phyloP scores from a whole-genome alignment of 2,113 vertebrate genomes.

The Salvator merianae region DNA sequence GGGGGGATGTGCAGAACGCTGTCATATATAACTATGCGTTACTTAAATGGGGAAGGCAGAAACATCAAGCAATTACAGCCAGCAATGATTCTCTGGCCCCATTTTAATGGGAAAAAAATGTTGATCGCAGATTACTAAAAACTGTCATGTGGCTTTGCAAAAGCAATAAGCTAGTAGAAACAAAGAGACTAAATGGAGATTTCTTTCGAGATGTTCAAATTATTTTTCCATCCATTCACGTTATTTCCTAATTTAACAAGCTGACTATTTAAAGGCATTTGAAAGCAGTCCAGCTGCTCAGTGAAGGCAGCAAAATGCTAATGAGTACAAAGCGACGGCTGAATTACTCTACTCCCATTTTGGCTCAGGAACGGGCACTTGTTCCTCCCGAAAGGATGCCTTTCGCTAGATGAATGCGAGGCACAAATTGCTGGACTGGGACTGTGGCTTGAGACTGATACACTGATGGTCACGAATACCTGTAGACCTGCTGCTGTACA shows the following conservation, averaged over 20 bases:
- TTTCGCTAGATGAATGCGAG: too few species aligned
- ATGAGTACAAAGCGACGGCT: too few species aligned
- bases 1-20: not conserved
- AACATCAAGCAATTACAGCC: not conserved
- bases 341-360: too few species aligned
- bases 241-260: not conserved
- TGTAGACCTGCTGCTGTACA: too few species aligned
- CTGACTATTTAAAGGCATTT: not conserved
- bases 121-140: not conserved
- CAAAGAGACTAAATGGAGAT: not conserved
- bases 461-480: too few species aligned
- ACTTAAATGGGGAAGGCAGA: constrained; percentile 12
- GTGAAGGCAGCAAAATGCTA: too few species aligned
- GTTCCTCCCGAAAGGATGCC: too few species aligned
- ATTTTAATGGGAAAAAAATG: not conserved
- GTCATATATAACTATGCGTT: not conserved
- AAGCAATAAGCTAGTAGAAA: not conserved
- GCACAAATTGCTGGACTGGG: too few species aligned
- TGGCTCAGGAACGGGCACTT: too few species aligned
- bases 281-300: too few species aligned
- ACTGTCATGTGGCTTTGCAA: not conserved
- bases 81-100: not conserved
- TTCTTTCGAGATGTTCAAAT: not conserved
- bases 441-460: too few species aligned
- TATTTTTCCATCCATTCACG: not conserved